Percentiles rank a stretch among this genome's conserved stretches.
Conservation (phyloP, 2,888 invertebrate genomes). For the Lasioglossum malachurum region DNA sequence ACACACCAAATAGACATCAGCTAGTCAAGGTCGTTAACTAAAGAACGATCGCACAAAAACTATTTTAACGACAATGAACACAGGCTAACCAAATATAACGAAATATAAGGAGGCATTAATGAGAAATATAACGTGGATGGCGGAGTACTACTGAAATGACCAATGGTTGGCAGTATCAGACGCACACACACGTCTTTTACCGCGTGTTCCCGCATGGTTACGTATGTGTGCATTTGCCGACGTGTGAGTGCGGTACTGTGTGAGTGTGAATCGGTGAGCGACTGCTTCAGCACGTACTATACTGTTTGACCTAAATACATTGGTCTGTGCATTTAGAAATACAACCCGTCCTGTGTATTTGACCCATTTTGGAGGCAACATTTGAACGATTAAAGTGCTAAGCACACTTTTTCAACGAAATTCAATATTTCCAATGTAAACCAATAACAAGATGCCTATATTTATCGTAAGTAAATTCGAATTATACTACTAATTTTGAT, state of each 20-base stretch:
- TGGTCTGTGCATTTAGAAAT: conserved; percentile 41
- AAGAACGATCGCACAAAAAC: conserved; percentile 48
- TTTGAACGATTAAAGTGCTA: conserved; percentile 25
- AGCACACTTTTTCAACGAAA: neutral
- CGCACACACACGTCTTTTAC: conserved; percentile 57
- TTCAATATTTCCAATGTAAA: neutral
- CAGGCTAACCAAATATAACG: conserved; percentile 43
- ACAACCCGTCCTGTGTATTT: conserved; percentile 43
- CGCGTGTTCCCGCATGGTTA: conserved; percentile 69
- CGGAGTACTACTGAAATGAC: conserved; percentile 61
- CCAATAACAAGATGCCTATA: neutral
- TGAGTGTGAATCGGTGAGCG: conserved; percentile 36
- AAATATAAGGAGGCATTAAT: conserved; percentile 67
- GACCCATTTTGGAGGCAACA: conserved; percentile 32
- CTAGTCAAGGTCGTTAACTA: conserved; percentile 58
- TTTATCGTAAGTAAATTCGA: neutral
- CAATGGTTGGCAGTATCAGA: conserved; percentile 70
- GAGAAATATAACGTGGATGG: conserved; percentile 75
- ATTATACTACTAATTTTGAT: neutral
- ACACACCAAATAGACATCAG: conserved; percentile 64
- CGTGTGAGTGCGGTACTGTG: conserved; percentile 36
- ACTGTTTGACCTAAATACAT: conserved; percentile 70
- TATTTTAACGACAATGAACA: conserved; percentile 47
- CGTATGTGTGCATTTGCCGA: conserved; percentile 46
- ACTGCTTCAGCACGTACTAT: conserved; percentile 52